Percentiles rank a stretch among this genome's conserved stretches.
These are phyloP conservation scores for Polydrusus cervinus DNA, from an alignment of 2,888 invertebrate genomes.

Conservation along the genomic window DNA sequence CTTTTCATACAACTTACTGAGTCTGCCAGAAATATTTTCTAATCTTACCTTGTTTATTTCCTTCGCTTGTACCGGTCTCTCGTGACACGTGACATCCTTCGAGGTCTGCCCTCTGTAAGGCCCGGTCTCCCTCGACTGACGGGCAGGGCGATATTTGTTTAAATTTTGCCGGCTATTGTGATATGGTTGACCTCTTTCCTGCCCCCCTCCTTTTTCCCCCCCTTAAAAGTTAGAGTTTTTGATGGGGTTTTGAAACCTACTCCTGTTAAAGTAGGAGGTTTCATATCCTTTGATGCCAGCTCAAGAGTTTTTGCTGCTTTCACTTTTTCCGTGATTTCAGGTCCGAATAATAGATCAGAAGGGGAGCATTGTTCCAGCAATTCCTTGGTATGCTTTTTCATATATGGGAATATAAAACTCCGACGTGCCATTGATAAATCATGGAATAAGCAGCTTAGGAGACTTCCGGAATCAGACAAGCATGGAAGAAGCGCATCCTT, in stretches of 20 bases:
- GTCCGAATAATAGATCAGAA: constrained; percentile 39
- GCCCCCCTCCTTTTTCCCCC: neutral
- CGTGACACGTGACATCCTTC: constrained; percentile 3
- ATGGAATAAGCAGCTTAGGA: constrained; percentile 23
- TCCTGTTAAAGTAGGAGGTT: constrained; percentile 7
- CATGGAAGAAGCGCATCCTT: constrained; percentile 14
- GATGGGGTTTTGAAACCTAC: neutral
- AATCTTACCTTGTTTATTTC: constrained; percentile 26
- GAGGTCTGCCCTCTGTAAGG: constrained; percentile 13
- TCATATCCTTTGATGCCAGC: constrained; percentile 26
- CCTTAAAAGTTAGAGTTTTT: neutral
- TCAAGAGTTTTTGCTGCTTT: constrained; percentile 16
- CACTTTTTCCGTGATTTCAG: constrained; percentile 44
- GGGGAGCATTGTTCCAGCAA: constrained; percentile 37
- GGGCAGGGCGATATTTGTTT: constrained; percentile 32
- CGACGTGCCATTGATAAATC: constrained; percentile 40
- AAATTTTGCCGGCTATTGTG: neutral
- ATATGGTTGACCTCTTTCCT: neutral
- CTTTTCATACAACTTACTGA: neutral
- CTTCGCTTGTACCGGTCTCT: constrained; percentile 7
- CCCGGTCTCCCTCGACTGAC: constrained; percentile 5
- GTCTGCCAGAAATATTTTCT: neutral
- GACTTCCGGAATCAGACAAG: constrained; percentile 24
- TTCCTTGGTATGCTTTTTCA: constrained; percentile 34
- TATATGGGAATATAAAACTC: constrained; percentile 34